Evolutionary conservation across 2,888 invertebrate genomes (phyloP), one percentile per base, ranked within the genome.

Genomic region (Sinohyriopsis cumingii): DNA sequence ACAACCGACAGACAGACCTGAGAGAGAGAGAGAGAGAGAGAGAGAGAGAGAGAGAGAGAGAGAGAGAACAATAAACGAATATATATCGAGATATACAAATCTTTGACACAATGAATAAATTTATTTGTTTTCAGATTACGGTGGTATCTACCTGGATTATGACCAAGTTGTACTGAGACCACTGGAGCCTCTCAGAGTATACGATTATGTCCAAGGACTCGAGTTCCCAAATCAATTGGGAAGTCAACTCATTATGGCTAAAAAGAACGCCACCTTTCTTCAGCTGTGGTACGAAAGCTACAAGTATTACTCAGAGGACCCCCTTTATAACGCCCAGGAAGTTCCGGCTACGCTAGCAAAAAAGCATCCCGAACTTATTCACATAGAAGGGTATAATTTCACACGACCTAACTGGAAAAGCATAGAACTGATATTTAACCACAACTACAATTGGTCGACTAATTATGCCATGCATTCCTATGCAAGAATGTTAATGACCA

Each of bases 301-400:
- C 61, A 69, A 65, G 45, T 60, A 69, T 53, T 65, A 69, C 24
- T 28, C 25, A 20, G 22, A 65, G 15, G 56, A 54, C 19, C 65
- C 65, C 65, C 60, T 59, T 12, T 59, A 69, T 55, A 69, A 69
- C 33, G 57, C 69, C 18, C 55, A 65, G 18, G 28, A 55, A 25
- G 54, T 53, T 24, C 69, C 69, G 5, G 53, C 55, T 60, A 65
- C 57, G 22, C 45, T 69, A 3, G 65, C 69, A 9, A 69, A 69
- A 54, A 55, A 22, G 4, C 59, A 69, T 45, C 69, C 69, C 15
- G 59, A 59, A 33, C 25, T 69, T 24, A 69, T 69, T 22, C 69
- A 69, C 59, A 60, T 69, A 18, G 69, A 69, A 19, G 69, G 69
- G 1, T 69, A 55, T 60, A 69, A 69, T 55, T 69, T 69, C 45